Base-by-base conservation (phyloP, 1,140 invertebrate species). In the Penaeus indicus region DNA sequence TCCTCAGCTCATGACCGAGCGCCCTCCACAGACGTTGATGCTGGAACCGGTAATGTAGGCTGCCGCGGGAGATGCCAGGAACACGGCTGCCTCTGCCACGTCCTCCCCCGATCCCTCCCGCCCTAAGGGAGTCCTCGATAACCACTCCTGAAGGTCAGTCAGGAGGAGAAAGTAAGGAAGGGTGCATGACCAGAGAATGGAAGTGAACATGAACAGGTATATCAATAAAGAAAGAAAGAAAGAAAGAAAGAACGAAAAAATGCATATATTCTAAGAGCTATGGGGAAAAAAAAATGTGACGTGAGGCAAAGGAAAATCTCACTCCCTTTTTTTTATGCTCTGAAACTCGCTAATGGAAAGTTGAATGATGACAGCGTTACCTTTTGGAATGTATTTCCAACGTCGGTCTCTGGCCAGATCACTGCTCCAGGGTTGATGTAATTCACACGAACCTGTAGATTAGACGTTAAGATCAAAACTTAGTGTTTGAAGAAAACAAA, bases 371-470 rank as follows among this genome's bases (percentile, higher is more conserved):
- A 54, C 10, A 54, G 1, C 16, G 1, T 54, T 54, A 54, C 54
- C 54, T 54, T 54, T 54, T 54, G 54, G 54, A 10, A 54, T 16
- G 54, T 54, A 54, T 54, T 54, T 54, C 54, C 54, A 13, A 54
- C 54, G 10, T 54, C 54, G 16, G 54, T 63, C 18, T 88, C 85
- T 10, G 89, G 89, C 79, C 85, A 90, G 54, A 83, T 69, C 13
- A 86, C 77, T 27, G 78, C 83, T 16, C 89, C 89, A 13, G 89
- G 89, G 13, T 42, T 47, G 27, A 90, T 42, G n/a, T 69, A 75
- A 63, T 90, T 90, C n/a, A 90, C 84, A 8, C 89, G 61, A 1
- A 89, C 75, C 87, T 89, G 67, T 11, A 19, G n/a, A 7, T 47
- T 80, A 54, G 54, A 54, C 16, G 10, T 5, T 54, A 54, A 16